Evolutionary conservation across 2,797 vertebrate species (phyloP).

Genomic region (Rhinella marina): DNA sequence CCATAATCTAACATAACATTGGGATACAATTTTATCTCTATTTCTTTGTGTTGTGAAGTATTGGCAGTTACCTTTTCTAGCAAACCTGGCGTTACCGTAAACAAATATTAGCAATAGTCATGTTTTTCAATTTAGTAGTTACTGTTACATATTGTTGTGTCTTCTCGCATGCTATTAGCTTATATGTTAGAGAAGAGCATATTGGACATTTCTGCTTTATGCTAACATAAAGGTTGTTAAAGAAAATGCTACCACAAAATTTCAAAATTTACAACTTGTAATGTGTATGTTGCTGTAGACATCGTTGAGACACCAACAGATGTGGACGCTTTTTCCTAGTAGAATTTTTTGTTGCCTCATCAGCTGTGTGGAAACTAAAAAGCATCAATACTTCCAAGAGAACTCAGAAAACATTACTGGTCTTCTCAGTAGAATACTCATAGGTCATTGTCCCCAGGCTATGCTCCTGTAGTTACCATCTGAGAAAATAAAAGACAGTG

Average conservation of each 20-base stretch:
- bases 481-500: slow-evolving; percentile 1
- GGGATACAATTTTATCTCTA: too few relatives aligned
- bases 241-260: background rate
- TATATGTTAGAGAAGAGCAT: too few relatives aligned
- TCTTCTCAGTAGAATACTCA: background rate
- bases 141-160: too few relatives aligned
- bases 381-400: background rate
- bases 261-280: background rate
- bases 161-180: too few relatives aligned
- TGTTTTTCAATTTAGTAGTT: too few relatives aligned
- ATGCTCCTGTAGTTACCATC: background rate
- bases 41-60: too few relatives aligned
- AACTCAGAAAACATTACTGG: background rate
- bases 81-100: too few relatives aligned
- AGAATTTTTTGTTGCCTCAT: background rate
- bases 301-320: background rate
- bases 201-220: too few relatives aligned
- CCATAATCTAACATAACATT: too few relatives aligned
- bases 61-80: too few relatives aligned
- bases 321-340: background rate
- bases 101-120: too few relatives aligned
- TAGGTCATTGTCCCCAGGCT: background rate
- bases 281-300: background rate
- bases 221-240: too few relatives aligned
- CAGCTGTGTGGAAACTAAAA: background rate